A percentile compares a stretch with the other conserved stretches of the same genome.
These are phyloP conservation scores for Aphidius gifuensis DNA, from an alignment of 1,140 invertebrate genomes.

Conservation along the genomic window DNA sequence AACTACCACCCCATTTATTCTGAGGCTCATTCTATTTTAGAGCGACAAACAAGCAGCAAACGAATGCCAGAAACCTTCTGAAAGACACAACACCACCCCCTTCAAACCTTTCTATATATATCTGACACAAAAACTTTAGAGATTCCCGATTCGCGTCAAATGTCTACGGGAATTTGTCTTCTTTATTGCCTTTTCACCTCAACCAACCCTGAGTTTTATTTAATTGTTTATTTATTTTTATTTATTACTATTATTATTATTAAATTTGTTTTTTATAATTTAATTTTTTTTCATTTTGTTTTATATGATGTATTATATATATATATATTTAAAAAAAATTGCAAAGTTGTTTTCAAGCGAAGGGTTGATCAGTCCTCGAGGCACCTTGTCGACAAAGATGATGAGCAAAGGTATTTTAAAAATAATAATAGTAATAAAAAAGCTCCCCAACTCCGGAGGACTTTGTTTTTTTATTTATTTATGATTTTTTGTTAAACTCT, in stretches of 20 bases:
- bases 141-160: conserved; percentile 9
- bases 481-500: background rate
- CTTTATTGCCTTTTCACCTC: conserved; percentile 2
- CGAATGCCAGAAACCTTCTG: conserved; percentile 11
- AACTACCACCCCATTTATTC: background rate
- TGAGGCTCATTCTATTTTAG: conserved; percentile 16
- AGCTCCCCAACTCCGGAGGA: background rate
- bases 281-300: background rate
- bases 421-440: conserved; percentile 1
- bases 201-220: background rate
- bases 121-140: background rate
- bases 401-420: background rate
- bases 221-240: too few relatives aligned
- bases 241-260: conserved; percentile 6
- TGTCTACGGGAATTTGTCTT: conserved; percentile 14
- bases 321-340: conserved; percentile 6
- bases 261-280: conserved; percentile 6
- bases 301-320: background rate
- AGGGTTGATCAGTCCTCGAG: conserved; percentile 18
- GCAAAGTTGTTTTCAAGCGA: background rate
- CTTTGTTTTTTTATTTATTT: background rate
- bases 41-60: conserved; percentile 22
- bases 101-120: background rate
- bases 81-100: background rate
- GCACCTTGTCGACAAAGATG: conserved; percentile 9